Evolutionary conservation across 2,888 invertebrate genomes (phyloP), one percentile per base, ranked within the genome.

Genomic region (Ophion ellenae): DNA sequence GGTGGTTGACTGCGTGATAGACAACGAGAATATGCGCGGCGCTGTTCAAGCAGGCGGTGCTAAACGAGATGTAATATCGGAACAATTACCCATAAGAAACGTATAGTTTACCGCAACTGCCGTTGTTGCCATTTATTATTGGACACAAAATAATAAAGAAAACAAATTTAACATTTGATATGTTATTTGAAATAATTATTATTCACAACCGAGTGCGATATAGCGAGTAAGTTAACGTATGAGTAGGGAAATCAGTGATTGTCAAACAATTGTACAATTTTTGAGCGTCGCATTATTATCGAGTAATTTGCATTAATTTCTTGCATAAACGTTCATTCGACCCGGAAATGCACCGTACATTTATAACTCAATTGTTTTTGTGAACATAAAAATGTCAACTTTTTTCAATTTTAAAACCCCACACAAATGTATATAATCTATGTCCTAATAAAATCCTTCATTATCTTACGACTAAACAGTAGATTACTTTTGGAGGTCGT

Each of bases 21-120:
- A 53, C 40, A 73, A 66, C 32, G 77, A 73, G 40, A 77, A 77
- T 59, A 36, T 84, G n/a, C 64, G 53, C 20, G 28, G 45, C n/a
- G 82, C 17, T 73, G 57, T 17, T 36, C 20, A 64, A 20, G 69
- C 74, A 79, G 70, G 75, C 59, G 24, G 3, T 53, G 20, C 17
- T 24, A 83, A 85, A 53, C 47, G 75, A 79, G 63, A 83, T 83
- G 32, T 83, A 57, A 83, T 85, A 85, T 24, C 59, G 10, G 24
- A 73, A 57, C 59, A 20, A 78, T 69, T 85, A 69, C 63, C 11
- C 24, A 61, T 83, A 40, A 78, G 75, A 79, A 24, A 74, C 53
- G 67, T 45, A 40, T 83, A 78, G 9, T 32, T 6, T 57, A 28
- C 28, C n/a, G 32, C 28, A 28, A 28, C 32, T 57, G 57, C 14